Evolutionary conservation across 2,888 invertebrate genomes (phyloP).

Genomic region (Leptopilina syphax): DNA sequence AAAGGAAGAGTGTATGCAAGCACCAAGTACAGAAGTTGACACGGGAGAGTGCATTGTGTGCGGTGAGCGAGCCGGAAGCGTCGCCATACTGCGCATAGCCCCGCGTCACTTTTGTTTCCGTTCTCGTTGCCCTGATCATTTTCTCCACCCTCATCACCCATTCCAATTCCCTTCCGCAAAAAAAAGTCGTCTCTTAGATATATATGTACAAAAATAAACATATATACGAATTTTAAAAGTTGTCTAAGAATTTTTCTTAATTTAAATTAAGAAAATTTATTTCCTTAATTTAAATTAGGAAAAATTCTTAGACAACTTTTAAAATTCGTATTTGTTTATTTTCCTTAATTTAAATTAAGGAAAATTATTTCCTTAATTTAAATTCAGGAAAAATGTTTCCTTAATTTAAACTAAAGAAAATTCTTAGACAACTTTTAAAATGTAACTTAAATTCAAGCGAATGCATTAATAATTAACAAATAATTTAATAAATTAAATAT

Average conservation of each 20-base stretch:
- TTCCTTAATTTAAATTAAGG: not conserved
- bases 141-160: conserved; percentile 44
- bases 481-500: too few relatives aligned
- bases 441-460: too few relatives aligned
- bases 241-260: too few relatives aligned
- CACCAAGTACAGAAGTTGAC: conserved; percentile 67
- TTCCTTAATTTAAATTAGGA: too few relatives aligned
- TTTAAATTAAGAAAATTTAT: too few relatives aligned
- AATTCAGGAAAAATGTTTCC: too few relatives aligned
- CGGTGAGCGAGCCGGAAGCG: conserved; percentile 76
- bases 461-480: too few relatives aligned
- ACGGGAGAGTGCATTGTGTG: conserved; percentile 74
- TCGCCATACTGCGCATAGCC: conserved; percentile 74
- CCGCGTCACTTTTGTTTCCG: conserved; percentile 70
- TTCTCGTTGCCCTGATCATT: conserved; percentile 49
- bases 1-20: conserved; percentile 50
- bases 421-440: too few relatives aligned
- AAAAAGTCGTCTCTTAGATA: conserved; percentile 18
- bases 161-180: conserved; percentile 15
- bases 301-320: too few relatives aligned
- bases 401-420: too few relatives aligned
- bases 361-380: not conserved
- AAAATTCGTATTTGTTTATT: too few relatives aligned
- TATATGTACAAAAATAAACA: not conserved
- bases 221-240: too few relatives aligned